A percentile compares a stretch with the other conserved stretches of the same genome.
Evolutionary conservation across 2,797 vertebrate species (phyloP).

Genomic region (Linurgus olivaceus): DNA sequence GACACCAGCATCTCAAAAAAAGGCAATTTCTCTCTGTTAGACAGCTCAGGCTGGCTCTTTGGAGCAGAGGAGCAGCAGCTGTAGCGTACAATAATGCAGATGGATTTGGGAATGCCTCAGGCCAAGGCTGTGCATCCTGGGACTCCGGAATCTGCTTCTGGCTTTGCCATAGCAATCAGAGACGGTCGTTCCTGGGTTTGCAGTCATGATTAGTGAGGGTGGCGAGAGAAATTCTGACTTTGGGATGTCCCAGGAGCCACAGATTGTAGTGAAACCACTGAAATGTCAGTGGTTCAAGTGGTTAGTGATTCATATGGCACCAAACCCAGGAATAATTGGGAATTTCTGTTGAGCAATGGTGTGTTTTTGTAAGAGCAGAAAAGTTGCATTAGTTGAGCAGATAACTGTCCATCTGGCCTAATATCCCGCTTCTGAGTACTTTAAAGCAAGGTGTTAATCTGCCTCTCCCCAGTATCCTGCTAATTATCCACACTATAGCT

Average conservation of each 20-base stretch:
- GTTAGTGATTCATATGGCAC: neutral
- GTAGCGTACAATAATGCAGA: neutral
- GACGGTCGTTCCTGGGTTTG: rapidly evolving
- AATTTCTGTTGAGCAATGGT: neutral
- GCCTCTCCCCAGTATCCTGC: neutral
- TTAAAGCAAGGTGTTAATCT: neutral
- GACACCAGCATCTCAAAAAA: neutral
- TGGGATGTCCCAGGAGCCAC: neutral
- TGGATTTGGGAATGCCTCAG: neutral
- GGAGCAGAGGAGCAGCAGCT: neutral
- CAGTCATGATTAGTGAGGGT: neutral
- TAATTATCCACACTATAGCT: neutral
- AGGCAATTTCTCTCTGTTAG: neutral
- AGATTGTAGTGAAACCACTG: neutral
- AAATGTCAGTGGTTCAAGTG: neutral
- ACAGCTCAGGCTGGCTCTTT: neutral
- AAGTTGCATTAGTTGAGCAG: neutral
- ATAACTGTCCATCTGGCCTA: neutral
- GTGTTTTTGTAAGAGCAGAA: neutral
- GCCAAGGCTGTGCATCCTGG: neutral
- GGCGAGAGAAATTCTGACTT: neutral
- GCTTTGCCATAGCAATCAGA: neutral
- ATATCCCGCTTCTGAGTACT: neutral
- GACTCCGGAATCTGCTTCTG: neutral
- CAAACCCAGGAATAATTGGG: neutral